These are phyloP conservation scores for Stichopus chloronotus DNA, from an alignment of 35 echinoderm and acorn worm genomes.

Conservation along the genomic window DNA sequence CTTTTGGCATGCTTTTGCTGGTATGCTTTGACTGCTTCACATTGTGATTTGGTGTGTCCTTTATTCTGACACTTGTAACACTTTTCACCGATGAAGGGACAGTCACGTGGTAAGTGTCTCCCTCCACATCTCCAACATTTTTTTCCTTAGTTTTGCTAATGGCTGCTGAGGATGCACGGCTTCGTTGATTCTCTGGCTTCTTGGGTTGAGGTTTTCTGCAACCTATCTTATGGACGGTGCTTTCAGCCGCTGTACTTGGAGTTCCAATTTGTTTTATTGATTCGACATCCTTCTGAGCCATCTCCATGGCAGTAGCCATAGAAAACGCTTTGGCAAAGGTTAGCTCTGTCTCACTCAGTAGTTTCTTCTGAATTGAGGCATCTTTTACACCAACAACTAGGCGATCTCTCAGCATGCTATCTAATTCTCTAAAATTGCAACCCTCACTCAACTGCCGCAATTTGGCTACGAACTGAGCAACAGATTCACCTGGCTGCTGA, in stretches of 20 bases:
- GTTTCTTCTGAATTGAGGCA: constrained; percentile 21
- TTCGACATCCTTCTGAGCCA: constrained; percentile 25
- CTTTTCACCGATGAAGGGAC: neutral
- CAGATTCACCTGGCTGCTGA: constrained; percentile 29
- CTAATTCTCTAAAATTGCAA: constrained; percentile 47
- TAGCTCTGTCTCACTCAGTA: constrained; percentile 7
- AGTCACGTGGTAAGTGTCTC: neutral
- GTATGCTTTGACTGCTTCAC: neutral
- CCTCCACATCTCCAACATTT: constrained; percentile 38
- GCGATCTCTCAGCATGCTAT: constrained; percentile 41
- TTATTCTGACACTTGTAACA: constrained; percentile 43
- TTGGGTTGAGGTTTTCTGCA: neutral
- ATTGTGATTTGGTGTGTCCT: constrained; percentile 33
- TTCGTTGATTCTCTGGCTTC: neutral
- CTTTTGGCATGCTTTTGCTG: neutral
- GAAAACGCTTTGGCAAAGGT: constrained; percentile 7
- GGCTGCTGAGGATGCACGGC: neutral
- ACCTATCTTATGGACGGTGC: neutral
- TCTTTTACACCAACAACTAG: constrained; percentile 52
- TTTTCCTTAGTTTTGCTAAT: neutral
- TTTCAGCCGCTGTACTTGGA: neutral
- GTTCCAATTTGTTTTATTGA: constrained; percentile 11
- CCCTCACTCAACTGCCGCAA: constrained; percentile 60
- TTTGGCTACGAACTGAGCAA: constrained; percentile 49
- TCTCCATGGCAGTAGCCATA: constrained; percentile 32